Evolutionary conservation across 2,113 vertebrate species (phyloP).

Genomic region (Zootoca vivipara): DNA sequence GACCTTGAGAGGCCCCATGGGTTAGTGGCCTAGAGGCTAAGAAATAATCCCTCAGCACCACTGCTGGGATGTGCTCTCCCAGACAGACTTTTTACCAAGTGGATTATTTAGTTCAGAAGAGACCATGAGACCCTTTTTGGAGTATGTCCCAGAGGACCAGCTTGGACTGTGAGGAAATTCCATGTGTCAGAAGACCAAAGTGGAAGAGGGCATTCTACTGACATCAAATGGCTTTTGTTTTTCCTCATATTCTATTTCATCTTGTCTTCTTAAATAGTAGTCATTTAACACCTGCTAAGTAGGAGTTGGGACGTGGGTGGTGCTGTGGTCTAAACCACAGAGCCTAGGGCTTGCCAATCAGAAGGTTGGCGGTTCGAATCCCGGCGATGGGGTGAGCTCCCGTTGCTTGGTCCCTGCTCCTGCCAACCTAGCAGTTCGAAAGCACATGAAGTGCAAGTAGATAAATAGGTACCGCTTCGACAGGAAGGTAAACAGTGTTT

Average conservation of each 20-base stretch:
- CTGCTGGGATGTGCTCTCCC: too few relatives aligned
- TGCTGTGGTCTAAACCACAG: too few relatives aligned
- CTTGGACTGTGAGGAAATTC: neutral
- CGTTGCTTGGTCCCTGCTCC: too few relatives aligned
- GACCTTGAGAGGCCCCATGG: neutral
- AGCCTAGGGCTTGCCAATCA: too few relatives aligned
- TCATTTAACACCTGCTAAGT: neutral
- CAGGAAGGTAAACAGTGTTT: too few relatives aligned
- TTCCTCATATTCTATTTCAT: neutral
- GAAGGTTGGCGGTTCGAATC: too few relatives aligned
- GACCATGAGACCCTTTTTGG: neutral
- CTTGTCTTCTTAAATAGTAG: neutral
- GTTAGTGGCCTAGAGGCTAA: neutral
- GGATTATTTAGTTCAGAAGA: neutral
- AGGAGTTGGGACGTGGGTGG: neutral
- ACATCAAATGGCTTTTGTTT: neutral
- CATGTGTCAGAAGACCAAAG: neutral
- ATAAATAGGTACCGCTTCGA: too few relatives aligned
- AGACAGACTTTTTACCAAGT: neutral
- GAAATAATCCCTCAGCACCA: neutral
- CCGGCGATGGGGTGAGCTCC: too few relatives aligned
- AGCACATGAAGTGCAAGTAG: too few relatives aligned
- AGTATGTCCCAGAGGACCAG: neutral
- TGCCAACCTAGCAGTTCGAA: too few relatives aligned
- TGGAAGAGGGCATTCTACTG: neutral